phyloP scores from a whole-genome alignment of 2,888 invertebrate species.

The Agrochola macilenta region DNA sequence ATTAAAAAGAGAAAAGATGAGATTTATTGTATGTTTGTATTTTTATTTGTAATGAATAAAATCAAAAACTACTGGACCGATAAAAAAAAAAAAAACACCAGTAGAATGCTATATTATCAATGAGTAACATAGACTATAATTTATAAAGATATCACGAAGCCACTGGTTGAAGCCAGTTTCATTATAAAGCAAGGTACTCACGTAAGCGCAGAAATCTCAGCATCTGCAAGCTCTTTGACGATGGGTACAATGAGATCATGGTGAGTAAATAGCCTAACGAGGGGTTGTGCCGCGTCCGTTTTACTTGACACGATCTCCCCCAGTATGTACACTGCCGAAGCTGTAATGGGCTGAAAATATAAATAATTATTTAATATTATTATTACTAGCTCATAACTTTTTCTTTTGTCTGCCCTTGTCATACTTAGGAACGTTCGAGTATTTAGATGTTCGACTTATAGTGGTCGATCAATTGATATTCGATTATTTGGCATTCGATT shows the following conservation, averaged over 20 bases:
- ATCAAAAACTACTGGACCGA: too few species aligned
- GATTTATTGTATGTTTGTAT: too few species aligned
- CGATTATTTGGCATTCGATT: too few species aligned
- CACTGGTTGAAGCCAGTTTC: neutral
- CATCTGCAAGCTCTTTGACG: constrained; percentile 95
- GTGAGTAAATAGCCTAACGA: constrained; percentile 96
- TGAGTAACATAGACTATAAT: too few species aligned
- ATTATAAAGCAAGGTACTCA: constrained; percentile 86
- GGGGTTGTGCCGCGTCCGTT: constrained; percentile 96
- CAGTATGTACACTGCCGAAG: constrained; percentile 95
- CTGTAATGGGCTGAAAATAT: constrained; percentile 92
- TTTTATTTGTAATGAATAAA: too few species aligned
- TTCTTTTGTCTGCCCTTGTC: neutral
- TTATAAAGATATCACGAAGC: too few species aligned
- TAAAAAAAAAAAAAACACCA: too few species aligned
- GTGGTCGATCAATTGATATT: too few species aligned
- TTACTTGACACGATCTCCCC: constrained; percentile 97
- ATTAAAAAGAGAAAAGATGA: too few species aligned
- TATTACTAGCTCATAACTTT: neutral
- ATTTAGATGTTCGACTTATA: too few species aligned
- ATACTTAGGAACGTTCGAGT: too few species aligned
- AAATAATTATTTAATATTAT: neutral
- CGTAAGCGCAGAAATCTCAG: constrained; percentile 97
- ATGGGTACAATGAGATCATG: constrained; percentile 96
- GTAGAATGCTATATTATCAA: too few species aligned